phyloP scores from a whole-genome alignment of 2,888 invertebrate genomes.

The Amiota communis region DNA sequence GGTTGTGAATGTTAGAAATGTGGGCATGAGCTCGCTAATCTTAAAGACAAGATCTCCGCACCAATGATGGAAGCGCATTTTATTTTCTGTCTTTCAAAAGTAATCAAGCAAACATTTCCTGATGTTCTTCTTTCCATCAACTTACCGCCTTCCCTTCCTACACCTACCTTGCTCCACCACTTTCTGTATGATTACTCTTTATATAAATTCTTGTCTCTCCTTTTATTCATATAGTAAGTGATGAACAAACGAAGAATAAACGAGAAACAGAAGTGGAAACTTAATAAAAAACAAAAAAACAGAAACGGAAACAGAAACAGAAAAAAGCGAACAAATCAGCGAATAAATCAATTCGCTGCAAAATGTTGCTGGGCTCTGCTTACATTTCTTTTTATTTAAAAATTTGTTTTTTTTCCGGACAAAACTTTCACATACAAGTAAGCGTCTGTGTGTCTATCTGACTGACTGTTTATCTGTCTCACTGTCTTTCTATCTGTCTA shows the following conservation, averaged over 20 bases:
- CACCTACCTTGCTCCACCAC: neutral
- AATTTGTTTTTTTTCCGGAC: neutral
- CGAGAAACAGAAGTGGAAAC: constrained; percentile 14
- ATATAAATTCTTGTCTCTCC: neutral
- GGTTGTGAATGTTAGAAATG: constrained; percentile 18
- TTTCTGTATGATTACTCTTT: neutral
- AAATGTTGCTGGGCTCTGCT: constrained; percentile 49
- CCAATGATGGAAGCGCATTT: constrained; percentile 41
- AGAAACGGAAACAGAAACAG: neutral
- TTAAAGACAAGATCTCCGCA: constrained; percentile 14
- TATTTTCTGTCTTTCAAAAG: constrained; percentile 37
- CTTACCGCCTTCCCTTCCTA: no score
- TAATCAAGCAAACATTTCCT: constrained; percentile 51
- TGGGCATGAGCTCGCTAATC: constrained; percentile 18
- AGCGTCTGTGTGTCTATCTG: neutral
- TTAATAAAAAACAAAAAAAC: neutral
- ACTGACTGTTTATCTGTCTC: neutral
- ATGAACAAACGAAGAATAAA: constrained; percentile 14
- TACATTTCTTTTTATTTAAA: constrained; percentile 47
- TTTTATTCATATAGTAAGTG: constrained; percentile 4
- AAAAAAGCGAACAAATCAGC: constrained; percentile 32
- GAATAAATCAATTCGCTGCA: constrained; percentile 67
- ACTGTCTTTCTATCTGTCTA: neutral
- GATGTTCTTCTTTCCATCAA: constrained; percentile 26
- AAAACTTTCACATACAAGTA: neutral